Evolutionary conservation across 2,797 vertebrate genomes (phyloP).

Genomic region (Odontamblyopus rebecca): DNA sequence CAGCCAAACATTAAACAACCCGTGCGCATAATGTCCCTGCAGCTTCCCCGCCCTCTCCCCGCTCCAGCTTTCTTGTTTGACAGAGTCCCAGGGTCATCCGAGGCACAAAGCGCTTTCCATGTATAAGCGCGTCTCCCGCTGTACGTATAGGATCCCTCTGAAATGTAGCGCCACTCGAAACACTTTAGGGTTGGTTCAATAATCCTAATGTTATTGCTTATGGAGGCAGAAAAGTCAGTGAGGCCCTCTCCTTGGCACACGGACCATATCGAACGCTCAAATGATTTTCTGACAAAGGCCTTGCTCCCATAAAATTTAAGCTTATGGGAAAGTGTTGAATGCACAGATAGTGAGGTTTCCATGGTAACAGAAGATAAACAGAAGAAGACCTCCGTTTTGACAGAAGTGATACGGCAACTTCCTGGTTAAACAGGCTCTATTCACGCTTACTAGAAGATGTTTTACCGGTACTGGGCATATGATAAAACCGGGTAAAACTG

Average conservation of each 20-base stretch:
- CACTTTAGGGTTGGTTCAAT: conserved; percentile 64
- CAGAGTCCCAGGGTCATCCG: conserved; percentile 25
- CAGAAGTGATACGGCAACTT: no score
- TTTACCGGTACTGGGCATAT: no score
- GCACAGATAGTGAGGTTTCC: conserved; percentile 36
- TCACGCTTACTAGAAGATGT: no score
- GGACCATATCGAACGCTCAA: conserved; percentile 54
- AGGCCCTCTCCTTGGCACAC: conserved; percentile 47
- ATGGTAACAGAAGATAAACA: conserved; percentile 27
- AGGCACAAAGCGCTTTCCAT: conserved; percentile 20
- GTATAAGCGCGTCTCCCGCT: conserved; percentile 7
- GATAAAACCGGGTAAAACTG: no score
- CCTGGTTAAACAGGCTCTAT: no score
- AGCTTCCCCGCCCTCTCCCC: conserved; percentile 18
- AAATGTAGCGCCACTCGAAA: conserved; percentile 45
- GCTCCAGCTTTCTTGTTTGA: conserved; percentile 21
- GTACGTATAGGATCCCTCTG: conserved; percentile 7
- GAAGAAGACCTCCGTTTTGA: no score
- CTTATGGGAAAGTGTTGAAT: conserved; percentile 59
- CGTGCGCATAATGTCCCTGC: conserved; percentile 13
- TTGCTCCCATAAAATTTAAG: conserved; percentile 46
- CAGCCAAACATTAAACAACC: conserved; percentile 13
- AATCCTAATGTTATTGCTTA: conserved; percentile 74
- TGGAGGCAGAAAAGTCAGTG: conserved; percentile 57
- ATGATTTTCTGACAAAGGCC: conserved; percentile 58